Percentiles rank a stretch among this genome's conserved stretches.
These are phyloP conservation scores for Limonius californicus DNA, from an alignment of 1,140 invertebrate species.

Conservation along the genomic window DNA sequence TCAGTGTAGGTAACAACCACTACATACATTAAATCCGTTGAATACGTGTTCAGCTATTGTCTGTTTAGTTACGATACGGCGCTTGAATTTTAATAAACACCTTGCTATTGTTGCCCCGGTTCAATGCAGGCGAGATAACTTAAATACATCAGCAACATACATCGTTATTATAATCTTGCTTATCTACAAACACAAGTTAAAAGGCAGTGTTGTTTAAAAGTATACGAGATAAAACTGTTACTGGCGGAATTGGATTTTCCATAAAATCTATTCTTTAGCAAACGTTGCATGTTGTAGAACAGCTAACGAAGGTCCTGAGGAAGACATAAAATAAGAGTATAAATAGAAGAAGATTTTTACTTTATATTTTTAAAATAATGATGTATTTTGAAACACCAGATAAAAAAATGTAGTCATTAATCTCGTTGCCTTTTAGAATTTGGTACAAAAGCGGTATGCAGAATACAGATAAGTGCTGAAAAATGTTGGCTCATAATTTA, in stretches of 20 bases:
- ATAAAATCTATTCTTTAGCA: not conserved
- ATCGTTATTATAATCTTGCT: not conserved
- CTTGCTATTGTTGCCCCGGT: not conserved
- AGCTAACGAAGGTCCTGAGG: too few species aligned
- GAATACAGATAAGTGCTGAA: slow-evolving; percentile 30
- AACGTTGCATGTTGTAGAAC: too few species aligned
- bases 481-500: slow-evolving; percentile 28
- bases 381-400: not conserved
- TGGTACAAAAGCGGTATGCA: slow-evolving; percentile 20
- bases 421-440: slow-evolving; percentile 7
- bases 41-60: slow-evolving; percentile 1
- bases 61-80: not conserved
- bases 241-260: not conserved
- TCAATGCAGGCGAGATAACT: not conserved
- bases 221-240: not conserved
- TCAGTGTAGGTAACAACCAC: not conserved
- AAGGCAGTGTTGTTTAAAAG: not conserved
- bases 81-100: slow-evolving; percentile 16
- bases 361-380: not conserved
- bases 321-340: not conserved
- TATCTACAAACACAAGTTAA: not conserved
- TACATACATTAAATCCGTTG: not conserved
- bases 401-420: not conserved
- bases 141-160: not conserved
- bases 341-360: not conserved